These are phyloP conservation scores for Cheumatopsyche charites DNA, from an alignment of 1,140 invertebrate genomes.

Conservation along the genomic window DNA sequence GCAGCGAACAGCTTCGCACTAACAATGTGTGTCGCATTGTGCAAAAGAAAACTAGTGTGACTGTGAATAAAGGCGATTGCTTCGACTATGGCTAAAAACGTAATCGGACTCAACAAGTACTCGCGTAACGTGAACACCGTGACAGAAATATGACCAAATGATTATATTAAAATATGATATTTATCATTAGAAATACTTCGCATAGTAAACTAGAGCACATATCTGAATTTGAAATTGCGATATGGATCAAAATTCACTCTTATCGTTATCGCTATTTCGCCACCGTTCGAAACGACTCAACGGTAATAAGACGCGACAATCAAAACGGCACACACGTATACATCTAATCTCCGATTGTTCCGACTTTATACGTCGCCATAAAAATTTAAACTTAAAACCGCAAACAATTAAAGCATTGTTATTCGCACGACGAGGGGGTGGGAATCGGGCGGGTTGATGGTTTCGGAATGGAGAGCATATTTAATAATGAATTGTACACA, in stretches of 20 bases:
- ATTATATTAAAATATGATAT: no score
- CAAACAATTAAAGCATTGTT: conserved; percentile 46
- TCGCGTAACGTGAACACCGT: no score
- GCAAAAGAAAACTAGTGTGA: neutral
- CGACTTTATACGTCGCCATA: neutral
- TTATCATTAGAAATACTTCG: no score
- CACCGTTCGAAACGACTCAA: no score
- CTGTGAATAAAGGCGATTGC: conserved; percentile 14
- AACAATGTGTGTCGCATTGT: conserved; percentile 3
- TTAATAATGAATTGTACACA: conserved; percentile 45
- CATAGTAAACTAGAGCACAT: no score
- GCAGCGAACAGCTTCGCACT: neutral
- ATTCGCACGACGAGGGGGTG: conserved; percentile 14
- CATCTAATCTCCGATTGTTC: neutral
- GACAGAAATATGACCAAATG: no score
- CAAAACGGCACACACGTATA: no score
- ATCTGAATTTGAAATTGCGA: no score
- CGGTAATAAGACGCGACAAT: no score
- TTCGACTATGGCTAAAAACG: neutral
- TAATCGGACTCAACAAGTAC: neutral
- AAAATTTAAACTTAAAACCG: neutral
- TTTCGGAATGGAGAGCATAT: conserved; percentile 32
- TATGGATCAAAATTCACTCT: no score
- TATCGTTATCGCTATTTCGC: no score
- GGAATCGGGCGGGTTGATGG: neutral